These are phyloP conservation scores for Philaethria dido DNA, from an alignment of 2,888 invertebrate species.

Conservation along the genomic window DNA sequence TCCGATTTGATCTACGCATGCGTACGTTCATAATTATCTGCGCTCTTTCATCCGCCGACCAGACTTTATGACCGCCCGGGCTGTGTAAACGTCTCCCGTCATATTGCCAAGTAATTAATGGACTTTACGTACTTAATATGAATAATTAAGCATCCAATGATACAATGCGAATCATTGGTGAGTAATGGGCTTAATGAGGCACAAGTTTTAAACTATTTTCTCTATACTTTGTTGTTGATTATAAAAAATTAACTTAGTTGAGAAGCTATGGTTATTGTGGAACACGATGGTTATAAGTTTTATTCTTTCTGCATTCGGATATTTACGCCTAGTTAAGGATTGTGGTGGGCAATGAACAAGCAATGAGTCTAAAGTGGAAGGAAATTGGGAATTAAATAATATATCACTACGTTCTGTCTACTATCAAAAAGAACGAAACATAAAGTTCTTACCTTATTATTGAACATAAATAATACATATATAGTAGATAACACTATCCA, in stretches of 20 bases:
- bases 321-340: too few species aligned
- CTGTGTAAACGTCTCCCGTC: slow-evolving; percentile 77
- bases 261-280: neutral
- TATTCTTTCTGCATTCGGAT: too few species aligned
- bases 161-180: slow-evolving; percentile 52
- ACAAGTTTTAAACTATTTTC: slow-evolving; percentile 38
- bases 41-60: slow-evolving; percentile 80
- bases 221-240: neutral
- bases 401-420: too few species aligned
- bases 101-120: slow-evolving; percentile 77
- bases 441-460: too few species aligned
- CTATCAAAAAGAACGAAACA: too few species aligned
- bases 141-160: slow-evolving; percentile 67
- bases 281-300: too few species aligned
- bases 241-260: neutral
- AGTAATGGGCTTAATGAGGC: slow-evolving; percentile 53
- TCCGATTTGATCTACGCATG: slow-evolving; percentile 81
- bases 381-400: too few species aligned
- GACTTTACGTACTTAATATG: slow-evolving; percentile 55
- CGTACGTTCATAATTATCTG: slow-evolving; percentile 79
- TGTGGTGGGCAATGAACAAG: too few species aligned
- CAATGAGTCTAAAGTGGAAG: too few species aligned
- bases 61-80: slow-evolving; percentile 70
- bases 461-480: too few species aligned
- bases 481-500: neutral